Evolutionary conservation across 2,888 invertebrate species (phyloP), one percentile per base, ranked within the genome.

Genomic region (Patella caerulea): DNA sequence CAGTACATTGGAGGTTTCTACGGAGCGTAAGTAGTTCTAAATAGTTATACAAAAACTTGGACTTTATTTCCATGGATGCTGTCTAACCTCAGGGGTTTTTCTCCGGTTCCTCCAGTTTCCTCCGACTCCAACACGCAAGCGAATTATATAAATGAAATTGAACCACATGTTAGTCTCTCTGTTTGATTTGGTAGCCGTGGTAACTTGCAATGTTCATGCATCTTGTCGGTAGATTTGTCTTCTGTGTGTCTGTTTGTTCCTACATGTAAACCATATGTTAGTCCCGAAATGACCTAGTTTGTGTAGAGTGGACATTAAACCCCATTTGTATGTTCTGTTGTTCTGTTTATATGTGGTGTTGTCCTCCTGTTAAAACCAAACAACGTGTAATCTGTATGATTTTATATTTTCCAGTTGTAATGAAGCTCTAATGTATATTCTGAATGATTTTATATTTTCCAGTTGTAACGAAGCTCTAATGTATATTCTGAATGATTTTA

Each of bases 1-100:
- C 81, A 88, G 75, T 93, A 93, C 85, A 88, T 93, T 55, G 93
- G 93, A 55, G 93, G 93, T 54, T 93, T 88, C 83, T 92, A 92
- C 84, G 93, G 92, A 72, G 92, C 88, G 90, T 91, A 85, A 86
- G 90, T 88, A 74, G 34, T 24, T 9, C 65, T 71, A 24, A 24
- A 45, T 45, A 45, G 4, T 45, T 45, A 45, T 9, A 45, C 45
- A 45, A 24, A n/a, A 72, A 72, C 45, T 29, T 14, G 29, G 34
- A 34, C 1, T 14, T 34, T 15, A 17, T 70, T 19, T 34, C 7
- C 15, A 5, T 24, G n/a, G 24, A 69, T 24, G 24, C n/a, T 69
- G 11, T 19, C 69, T 19, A 69, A 69, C n/a, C 69, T 69, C 29
- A 29, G 29, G 29, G 29, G 2, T 29, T 29, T 29, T 29, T 29